Conservation (phyloP, 2,797 vertebrate genomes). For the Nyctalus aviator region DNA sequence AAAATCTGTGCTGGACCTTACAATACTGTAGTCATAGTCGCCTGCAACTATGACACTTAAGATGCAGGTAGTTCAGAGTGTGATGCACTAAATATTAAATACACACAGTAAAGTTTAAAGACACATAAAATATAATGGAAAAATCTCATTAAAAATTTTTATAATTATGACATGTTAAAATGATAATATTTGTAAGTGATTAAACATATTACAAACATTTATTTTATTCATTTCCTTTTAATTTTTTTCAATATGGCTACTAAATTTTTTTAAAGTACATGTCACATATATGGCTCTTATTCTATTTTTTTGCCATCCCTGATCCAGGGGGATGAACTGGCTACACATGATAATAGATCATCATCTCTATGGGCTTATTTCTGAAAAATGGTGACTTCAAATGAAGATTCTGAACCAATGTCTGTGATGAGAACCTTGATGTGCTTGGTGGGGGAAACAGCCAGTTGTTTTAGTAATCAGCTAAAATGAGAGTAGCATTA, state of each 20-base stretch:
- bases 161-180: neutral
- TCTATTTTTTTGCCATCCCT: neutral
- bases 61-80: neutral
- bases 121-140: neutral
- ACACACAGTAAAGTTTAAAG: neutral
- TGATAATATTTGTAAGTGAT: neutral
- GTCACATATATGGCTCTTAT: neutral
- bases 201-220: neutral
- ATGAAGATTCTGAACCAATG: neutral
- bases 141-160: neutral
- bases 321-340: neutral
- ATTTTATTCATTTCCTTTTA: neutral
- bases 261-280: neutral
- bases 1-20: neutral
- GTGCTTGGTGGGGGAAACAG: neutral
- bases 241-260: neutral
- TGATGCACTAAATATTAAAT: neutral
- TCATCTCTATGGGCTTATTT: neutral
- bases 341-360: neutral
- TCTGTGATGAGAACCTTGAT: neutral
- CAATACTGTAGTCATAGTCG: neutral
- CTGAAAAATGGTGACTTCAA: neutral
- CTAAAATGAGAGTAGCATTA: conserved; percentile 44
- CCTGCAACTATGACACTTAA: neutral
- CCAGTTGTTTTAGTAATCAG: conserved; percentile 38